Evolutionary conservation across 2,113 vertebrate species (phyloP), one percentile per base, ranked within the genome.

Genomic region (Rhabdomys dilectus): DNA sequence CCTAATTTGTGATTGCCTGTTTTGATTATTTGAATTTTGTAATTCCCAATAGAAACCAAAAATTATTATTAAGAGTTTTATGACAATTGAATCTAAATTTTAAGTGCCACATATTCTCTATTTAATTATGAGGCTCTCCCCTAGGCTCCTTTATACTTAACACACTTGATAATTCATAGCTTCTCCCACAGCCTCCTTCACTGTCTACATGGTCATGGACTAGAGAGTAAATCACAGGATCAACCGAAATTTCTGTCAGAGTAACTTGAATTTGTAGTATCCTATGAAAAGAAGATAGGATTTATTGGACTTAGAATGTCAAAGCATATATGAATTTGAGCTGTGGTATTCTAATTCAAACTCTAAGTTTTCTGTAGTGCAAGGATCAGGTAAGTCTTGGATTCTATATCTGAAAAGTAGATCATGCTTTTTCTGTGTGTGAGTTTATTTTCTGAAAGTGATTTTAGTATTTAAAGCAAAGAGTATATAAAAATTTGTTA

Each of bases 391-490:
- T 51, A 58, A 70, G 0, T 5, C 11, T 92, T 78, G 34, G 26
- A 92, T 70, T 88, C 6, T 9, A 42, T 24, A 39, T 76, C 12
- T 80, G 9, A 34, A 68, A 88, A 70, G 89, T 87, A 62, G 78
- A 91, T 24, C 29, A 17, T 42, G 16, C 34, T 29, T 85, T 53
- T 91, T 0, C 42, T 66, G 73, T 48, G 26, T 77, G 24, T 60
- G 15, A 64, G 8, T 19, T 51, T 77, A 48, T 70, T 91, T 72
- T 58, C 3, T 29, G 31, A 80, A 94, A 82, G 58, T 58, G 2
- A 91, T 87, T 93, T 88, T 95, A 87, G 94, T 82, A 17, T 2
- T 91, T 72, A 94, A 94, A 88, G 75, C 2, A 82, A 91, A 70
- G 72, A 82, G 31, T 7, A 45, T 45, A 93, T 91, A 86, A 60